Percentiles rank a stretch among this genome's conserved stretches.
These are phyloP conservation scores for Corbicula japonica DNA, from an alignment of 2,888 invertebrate species.

Conservation along the genomic window DNA sequence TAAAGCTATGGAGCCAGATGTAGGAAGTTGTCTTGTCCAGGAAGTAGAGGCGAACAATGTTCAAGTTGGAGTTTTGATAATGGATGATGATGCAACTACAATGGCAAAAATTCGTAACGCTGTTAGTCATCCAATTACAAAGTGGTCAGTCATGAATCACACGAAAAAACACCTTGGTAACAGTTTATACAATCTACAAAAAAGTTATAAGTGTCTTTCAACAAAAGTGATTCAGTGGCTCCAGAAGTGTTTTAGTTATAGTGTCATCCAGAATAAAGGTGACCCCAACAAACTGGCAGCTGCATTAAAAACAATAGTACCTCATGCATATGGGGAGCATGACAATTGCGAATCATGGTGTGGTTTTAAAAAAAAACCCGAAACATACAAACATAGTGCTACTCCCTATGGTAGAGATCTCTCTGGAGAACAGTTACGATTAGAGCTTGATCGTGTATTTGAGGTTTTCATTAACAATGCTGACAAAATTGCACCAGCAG, in stretches of 20 bases:
- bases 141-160: constrained; percentile 41
- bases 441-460: background rate
- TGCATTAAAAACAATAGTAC: background rate
- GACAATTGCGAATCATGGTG: background rate
- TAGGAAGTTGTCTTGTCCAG: constrained; percentile 32
- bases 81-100: constrained; percentile 46
- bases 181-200: no score
- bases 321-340: constrained; percentile 17
- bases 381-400: background rate
- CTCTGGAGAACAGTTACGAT: background rate
- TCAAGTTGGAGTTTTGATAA: constrained; percentile 20
- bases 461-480: background rate
- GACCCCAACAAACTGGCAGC: background rate
- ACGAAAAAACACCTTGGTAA: no score
- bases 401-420: background rate
- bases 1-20: constrained; percentile 53
- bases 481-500: constrained; percentile 7
- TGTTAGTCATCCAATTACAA: constrained; percentile 16
- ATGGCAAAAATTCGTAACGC: constrained; percentile 6
- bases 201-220: no score
- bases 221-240: no score
- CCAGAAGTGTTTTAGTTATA: constrained; percentile 20
- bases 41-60: constrained; percentile 32
- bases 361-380: background rate
- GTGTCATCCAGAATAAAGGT: background rate